Percentiles rank a stretch among this genome's conserved stretches.
phyloP scores from a whole-genome alignment of 2,888 invertebrate species.

The Dasypogon diadema region DNA sequence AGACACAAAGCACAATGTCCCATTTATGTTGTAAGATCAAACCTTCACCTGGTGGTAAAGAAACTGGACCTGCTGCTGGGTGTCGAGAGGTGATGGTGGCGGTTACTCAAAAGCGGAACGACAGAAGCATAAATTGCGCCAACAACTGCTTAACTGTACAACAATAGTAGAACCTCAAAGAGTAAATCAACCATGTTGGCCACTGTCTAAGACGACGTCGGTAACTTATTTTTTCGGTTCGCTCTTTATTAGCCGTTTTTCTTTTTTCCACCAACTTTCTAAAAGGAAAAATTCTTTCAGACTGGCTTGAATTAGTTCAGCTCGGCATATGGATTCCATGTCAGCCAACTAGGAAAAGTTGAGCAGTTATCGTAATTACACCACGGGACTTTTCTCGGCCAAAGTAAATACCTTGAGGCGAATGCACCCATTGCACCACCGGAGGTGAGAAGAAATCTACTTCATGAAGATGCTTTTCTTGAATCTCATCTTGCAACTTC shows the following conservation, averaged over 20 bases:
- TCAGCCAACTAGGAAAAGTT: too few relatives aligned
- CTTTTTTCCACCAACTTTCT: slow-evolving; percentile 12
- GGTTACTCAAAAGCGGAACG: neutral
- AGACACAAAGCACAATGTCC: neutral
- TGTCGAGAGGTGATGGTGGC: neutral
- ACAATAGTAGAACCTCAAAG: neutral
- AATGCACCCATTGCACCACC: neutral
- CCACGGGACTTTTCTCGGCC: slow-evolving; percentile 28
- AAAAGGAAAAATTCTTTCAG: slow-evolving; percentile 39
- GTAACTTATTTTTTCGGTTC: neutral
- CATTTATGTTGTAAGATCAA: neutral
- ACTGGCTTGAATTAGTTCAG: slow-evolving; percentile 19
- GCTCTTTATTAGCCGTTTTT: neutral
- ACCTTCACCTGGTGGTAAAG: neutral
- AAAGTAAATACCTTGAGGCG: neutral
- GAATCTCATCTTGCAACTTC: neutral
- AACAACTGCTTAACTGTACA: neutral
- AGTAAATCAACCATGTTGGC: neutral
- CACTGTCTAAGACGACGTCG: neutral
- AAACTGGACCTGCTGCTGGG: neutral
- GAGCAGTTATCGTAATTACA: slow-evolving; percentile 38
- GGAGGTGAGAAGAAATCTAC: neutral
- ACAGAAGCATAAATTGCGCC: neutral
- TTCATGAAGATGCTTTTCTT: neutral
- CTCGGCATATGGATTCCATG: neutral